Base-by-base conservation (phyloP, 2,113 vertebrate species). In the Camelus dromedarius region DNA sequence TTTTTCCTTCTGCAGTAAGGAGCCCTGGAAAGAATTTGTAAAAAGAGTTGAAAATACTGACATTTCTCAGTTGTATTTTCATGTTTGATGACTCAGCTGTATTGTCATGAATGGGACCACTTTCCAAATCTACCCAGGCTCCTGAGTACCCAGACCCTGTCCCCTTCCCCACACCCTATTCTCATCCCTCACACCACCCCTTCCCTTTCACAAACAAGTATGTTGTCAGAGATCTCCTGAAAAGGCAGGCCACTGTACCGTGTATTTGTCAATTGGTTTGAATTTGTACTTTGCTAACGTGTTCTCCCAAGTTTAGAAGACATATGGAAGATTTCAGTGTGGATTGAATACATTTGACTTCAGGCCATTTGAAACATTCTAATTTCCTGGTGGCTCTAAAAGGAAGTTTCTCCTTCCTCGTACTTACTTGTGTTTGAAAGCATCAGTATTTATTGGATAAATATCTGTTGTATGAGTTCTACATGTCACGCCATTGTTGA, bases 281-380 rank as follows among this genome's bases (percentile, higher is more conserved):
- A 69, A 81, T 89, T 77, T 91, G 32, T 91, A 83, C 52, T 50
- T 42, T 52, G 50, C 48, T 92, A 79, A 81, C 1, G 69, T 50
- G 2, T 84, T 82, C 95, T 32, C n/a, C 69, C 42, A 93, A 69
- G 30, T 93, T 94, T 92, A 32, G 86, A 88, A 88, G 60, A 28
- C 24, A 60, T 35, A 42, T 26, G n/a, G 38, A 83, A 56, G 18
- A 87, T 87, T 89, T 94, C 60, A 67, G 22, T 87, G 76, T 91
- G 73, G 62, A 87, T 19, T 66, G 38, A 92, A 58, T 76, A 89
- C 32, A 89, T 91, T 95, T 89, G 66, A 91, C 91, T 95, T 80
- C 30, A 38, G 28, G 72, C 58, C 62, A 94, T 13, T n/a, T 19
- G 84, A 81, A 94, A 79, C 2, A 1, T 77, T 95, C 38, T 75